Percentiles rank a stretch among this genome's conserved stretches.
These are phyloP conservation scores for Acanthacorydalis orientalis DNA, from an alignment of 2,888 invertebrate species.

Conservation along the genomic window DNA sequence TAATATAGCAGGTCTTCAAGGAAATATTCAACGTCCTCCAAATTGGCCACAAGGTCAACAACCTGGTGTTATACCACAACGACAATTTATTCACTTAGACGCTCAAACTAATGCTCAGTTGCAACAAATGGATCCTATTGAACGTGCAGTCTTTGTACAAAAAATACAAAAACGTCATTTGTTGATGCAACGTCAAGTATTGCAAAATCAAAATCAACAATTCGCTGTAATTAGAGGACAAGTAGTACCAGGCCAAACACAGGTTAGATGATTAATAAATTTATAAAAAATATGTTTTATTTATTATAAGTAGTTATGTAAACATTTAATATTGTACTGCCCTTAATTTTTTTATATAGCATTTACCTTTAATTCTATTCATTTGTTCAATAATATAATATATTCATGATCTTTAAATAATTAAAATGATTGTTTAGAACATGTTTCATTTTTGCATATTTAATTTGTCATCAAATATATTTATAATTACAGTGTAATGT, in stretches of 20 bases:
- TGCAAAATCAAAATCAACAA: slow-evolving; percentile 4
- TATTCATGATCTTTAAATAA: no score
- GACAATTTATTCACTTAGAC: slow-evolving; percentile 65
- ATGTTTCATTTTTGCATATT: no score
- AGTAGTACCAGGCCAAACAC: slow-evolving; percentile 4
- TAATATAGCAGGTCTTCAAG: not conserved
- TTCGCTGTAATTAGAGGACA: slow-evolving; percentile 4
- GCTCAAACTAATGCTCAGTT: slow-evolving; percentile 70
- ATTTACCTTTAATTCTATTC: no score
- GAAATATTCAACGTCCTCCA: slow-evolving; percentile 9
- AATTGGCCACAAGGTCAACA: slow-evolving; percentile 16
- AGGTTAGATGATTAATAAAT: not conserved
- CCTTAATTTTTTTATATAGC: no score
- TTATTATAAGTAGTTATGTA: no score
- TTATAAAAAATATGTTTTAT: no score
- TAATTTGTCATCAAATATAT: no score
- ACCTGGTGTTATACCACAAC: slow-evolving; percentile 24
- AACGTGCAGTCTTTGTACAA: slow-evolving; percentile 62
- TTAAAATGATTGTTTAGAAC: no score
- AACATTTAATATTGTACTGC: no score
- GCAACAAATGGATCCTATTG: slow-evolving; percentile 64
- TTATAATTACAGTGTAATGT: no score
- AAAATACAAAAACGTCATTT: slow-evolving; percentile 55
- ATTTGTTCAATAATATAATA: no score
- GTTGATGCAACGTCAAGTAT: slow-evolving; percentile 32